These are phyloP conservation scores for Bombyx mandarina DNA, from an alignment of 1,140 invertebrate genomes.

Conservation along the genomic window DNA sequence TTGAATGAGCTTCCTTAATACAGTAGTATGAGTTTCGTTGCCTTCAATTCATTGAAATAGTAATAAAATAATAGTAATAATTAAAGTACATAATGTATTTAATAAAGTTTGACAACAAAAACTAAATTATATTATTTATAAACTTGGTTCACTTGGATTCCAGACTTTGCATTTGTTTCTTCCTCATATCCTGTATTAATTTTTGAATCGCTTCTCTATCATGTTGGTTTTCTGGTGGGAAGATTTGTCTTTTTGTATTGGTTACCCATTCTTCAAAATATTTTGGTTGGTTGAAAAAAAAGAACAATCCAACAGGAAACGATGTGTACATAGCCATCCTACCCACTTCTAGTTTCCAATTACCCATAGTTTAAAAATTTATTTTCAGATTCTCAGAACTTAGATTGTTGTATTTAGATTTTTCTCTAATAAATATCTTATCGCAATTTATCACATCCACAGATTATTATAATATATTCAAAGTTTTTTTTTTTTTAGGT, in stretches of 20 bases:
- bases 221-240: slow-evolving; percentile 77
- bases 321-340: slow-evolving; percentile 88
- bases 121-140: background rate
- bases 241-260: slow-evolving; percentile 77
- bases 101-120: background rate
- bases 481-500: no score
- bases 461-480: no score
- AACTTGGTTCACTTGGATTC: slow-evolving; percentile 26
- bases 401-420: no score
- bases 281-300: slow-evolving; percentile 87
- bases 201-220: slow-evolving; percentile 72
- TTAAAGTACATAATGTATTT: no score
- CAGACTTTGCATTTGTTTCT: slow-evolving; percentile 55
- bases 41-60: no score
- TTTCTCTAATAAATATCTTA: no score
- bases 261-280: slow-evolving; percentile 87
- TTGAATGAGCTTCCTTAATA: no score
- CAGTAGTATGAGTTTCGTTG: no score
- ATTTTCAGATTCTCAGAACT: background rate
- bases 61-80: no score
- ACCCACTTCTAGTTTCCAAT: slow-evolving; percentile 84
- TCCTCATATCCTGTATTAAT: slow-evolving; percentile 72
- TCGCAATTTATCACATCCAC: no score
- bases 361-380: slow-evolving; percentile 73
- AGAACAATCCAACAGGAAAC: slow-evolving; percentile 87